Conservation (phyloP, 2,888 invertebrate genomes). For the Liodrosophila aerea region DNA sequence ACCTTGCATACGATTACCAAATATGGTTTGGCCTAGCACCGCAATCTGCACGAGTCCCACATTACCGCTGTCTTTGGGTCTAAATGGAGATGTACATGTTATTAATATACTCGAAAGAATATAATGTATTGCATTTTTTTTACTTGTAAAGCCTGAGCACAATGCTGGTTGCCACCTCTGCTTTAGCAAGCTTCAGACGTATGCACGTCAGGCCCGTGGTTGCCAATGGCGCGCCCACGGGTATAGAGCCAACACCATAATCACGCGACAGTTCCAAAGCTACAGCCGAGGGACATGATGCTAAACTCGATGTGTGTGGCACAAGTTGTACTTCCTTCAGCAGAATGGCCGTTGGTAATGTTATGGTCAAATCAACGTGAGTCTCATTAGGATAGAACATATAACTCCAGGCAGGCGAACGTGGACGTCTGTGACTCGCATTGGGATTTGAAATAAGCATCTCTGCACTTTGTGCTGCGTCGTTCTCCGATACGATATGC, state of each 20-base stretch:
- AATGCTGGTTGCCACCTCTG: conserved; percentile 93
- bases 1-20: conserved; percentile 83
- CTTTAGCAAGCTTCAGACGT: conserved; percentile 90
- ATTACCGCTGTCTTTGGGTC: conserved; percentile 94
- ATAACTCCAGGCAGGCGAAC: conserved; percentile 97
- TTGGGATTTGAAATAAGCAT: conserved; percentile 91
- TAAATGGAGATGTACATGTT: conserved; percentile 69
- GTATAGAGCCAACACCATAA: conserved; percentile 89
- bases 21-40: conserved; percentile 92
- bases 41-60: conserved; percentile 94
- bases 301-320: conserved; percentile 92
- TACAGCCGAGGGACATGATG: conserved; percentile 94
- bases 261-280: conserved; percentile 93
- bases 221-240: conserved; percentile 92
- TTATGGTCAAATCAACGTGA: conserved; percentile 93
- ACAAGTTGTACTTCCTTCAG: conserved; percentile 94
- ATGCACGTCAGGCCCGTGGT: conserved; percentile 95
- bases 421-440: conserved; percentile 91
- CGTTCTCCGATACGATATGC: conserved; percentile 90
- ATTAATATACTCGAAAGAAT: neutral
- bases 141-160: conserved; percentile 84
- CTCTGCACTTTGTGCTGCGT: conserved; percentile 94
- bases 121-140: neutral
- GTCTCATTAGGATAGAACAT: conserved; percentile 96
- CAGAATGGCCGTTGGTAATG: conserved; percentile 93